Evolutionary conservation across 2,797 vertebrate species (phyloP).

Genomic region (Eutrigla gurnardus): DNA sequence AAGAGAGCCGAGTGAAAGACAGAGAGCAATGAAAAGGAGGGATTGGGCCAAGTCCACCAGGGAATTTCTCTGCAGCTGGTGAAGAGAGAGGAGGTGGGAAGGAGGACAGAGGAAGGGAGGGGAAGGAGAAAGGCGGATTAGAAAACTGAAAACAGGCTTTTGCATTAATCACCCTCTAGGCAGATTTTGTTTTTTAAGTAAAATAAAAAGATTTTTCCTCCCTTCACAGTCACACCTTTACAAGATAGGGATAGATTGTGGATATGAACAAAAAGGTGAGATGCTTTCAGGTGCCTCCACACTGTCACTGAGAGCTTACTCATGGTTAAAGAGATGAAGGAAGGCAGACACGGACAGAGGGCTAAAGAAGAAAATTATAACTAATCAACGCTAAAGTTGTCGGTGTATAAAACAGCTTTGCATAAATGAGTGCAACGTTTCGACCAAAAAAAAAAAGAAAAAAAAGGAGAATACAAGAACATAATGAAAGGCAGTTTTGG

Average conservation of each 20-base stretch:
- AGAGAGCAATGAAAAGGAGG: conserved; percentile 73
- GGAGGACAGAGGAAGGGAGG: conserved; percentile 60
- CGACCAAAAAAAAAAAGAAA: not conserved
- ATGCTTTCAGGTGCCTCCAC: conserved; percentile 20
- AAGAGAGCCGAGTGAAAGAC: conserved; percentile 74
- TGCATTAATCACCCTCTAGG: conserved; percentile 67
- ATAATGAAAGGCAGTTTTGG: conserved; percentile 52
- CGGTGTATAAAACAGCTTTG: not conserved
- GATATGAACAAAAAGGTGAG: conserved; percentile 11
- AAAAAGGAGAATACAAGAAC: conserved; percentile 21
- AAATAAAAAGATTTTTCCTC: not conserved
- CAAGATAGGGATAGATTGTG: conserved; percentile 3
- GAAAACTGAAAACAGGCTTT: conserved; percentile 62
- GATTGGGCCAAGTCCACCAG: conserved; percentile 73
- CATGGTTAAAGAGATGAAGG: not conserved
- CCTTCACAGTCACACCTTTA: conserved; percentile 30
- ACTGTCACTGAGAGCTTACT: not conserved
- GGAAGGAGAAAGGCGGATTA: conserved; percentile 57
- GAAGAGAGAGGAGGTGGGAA: conserved; percentile 59
- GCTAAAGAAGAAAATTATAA: not conserved
- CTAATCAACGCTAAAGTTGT: conserved; percentile 21
- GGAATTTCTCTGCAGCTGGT: conserved; percentile 81
- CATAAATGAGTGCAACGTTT: conserved; percentile 27
- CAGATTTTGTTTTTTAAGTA: not conserved
- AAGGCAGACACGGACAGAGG: not conserved